Evolutionary conservation across 2,888 invertebrate genomes (phyloP), one percentile per base, ranked within the genome.

Genomic region (Volucella inflata): DNA sequence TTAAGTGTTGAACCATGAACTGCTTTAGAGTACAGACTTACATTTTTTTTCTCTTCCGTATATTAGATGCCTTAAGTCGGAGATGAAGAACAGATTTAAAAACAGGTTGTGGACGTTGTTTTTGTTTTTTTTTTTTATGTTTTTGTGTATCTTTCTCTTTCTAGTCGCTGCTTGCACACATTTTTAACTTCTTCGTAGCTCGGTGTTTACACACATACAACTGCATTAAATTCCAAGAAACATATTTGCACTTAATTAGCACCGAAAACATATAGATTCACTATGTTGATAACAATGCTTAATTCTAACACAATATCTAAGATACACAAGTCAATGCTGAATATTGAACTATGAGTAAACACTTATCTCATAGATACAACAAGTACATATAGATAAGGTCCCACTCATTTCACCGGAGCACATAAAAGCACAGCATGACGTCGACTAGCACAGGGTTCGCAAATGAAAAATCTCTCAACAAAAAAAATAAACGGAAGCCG

Each of bases 171-270:
- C 55, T 59, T 46, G 44, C 57, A 11, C 17, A 46, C 40, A 57
- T 38, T 46, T 36, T 8, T 57, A 16, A 36, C 50, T 67, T 50
- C 36, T 64, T 68, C 70, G 53, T 44, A 53, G 44, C 12, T 71
- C 70, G 55, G 71, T 60, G 65, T 84, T 80, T 38, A 60, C 64
- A 84, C 50, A 65, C 57, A 65, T 48, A 67, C 71, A 36, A 36
- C 36, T 8, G 48, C 36, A 67, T 17, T 48, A 70, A 55, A 81
- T 77, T 87, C 74, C 72, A 74, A 64, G 64, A 78, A 82, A 87
- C 76, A 74, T 77, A 81, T 87, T 87, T 87, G 70, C 81, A 81
- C 85, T 87, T 77, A 82, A 81, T 87, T 87, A 81, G 81, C 85
- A 87, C 85, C 70, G 53, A 76, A 75, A 67, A 65, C 51, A 59